phyloP scores from a whole-genome alignment of 2,888 invertebrate species.

The Elmis aenea region DNA sequence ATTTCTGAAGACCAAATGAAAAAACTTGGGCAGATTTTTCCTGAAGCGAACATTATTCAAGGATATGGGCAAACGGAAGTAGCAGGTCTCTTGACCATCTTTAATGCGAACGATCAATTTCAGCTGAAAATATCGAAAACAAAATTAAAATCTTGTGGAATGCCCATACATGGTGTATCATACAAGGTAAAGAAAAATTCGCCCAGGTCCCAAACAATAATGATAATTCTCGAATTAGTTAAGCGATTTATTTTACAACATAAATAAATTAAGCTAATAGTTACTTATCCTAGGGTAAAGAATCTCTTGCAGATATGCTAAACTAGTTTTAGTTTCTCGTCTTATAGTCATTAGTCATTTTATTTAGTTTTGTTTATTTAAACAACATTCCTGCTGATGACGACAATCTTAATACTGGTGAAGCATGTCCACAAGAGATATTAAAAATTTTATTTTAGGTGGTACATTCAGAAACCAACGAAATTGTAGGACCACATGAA shows the following conservation, averaged over 20 bases:
- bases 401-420: no score
- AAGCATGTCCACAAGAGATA: no score
- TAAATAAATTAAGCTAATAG: no score
- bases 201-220: neutral
- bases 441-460: slow-evolving; percentile 41
- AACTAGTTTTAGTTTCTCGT: no score
- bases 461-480: slow-evolving; percentile 45
- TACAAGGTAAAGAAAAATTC: slow-evolving; percentile 30
- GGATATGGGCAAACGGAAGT: slow-evolving; percentile 41
- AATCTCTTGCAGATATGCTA: no score
- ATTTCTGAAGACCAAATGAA: slow-evolving; percentile 27
- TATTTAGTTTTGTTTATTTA: no score
- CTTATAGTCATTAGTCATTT: no score
- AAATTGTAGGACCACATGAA: slow-evolving; percentile 46
- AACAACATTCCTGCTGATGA: no score
- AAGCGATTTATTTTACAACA: no score
- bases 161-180: slow-evolving; percentile 28
- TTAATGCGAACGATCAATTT: slow-evolving; percentile 28
- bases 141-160: slow-evolving; percentile 33
- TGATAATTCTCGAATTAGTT: no score
- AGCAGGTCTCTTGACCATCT: slow-evolving; percentile 29
- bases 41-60: slow-evolving; percentile 35
- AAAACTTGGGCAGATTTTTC: slow-evolving; percentile 36
- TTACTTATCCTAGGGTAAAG: no score
- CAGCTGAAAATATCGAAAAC: slow-evolving; percentile 30